Evolutionary conservation across 2,888 invertebrate genomes (phyloP).

Genomic region (Neria commutata): DNA sequence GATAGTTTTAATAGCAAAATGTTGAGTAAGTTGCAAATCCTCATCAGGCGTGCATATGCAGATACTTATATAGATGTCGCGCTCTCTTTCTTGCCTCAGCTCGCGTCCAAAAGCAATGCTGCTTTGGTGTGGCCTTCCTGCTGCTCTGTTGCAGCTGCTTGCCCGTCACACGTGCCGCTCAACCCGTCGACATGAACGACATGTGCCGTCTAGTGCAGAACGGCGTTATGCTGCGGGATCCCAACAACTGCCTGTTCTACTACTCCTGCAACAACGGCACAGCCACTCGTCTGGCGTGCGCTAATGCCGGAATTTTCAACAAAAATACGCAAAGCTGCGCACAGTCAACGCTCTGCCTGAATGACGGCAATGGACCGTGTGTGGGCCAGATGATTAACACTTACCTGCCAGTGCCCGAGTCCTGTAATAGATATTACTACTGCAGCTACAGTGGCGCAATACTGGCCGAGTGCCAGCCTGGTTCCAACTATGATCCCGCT

Average conservation of each 20-base stretch:
- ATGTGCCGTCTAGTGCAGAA: constrained; percentile 37
- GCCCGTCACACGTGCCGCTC: too few species aligned
- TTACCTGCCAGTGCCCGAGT: constrained; percentile 31
- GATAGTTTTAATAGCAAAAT: too few species aligned
- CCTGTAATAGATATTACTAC: constrained; percentile 41
- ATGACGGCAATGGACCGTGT: constrained; percentile 37
- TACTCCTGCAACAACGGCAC: constrained; percentile 35
- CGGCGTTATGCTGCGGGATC: constrained; percentile 33
- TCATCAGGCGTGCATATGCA: too few species aligned
- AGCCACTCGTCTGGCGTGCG: constrained; percentile 30
- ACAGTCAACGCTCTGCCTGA: constrained; percentile 7
- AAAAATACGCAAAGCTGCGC: constrained; percentile 40
- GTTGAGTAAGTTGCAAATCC: too few species aligned
- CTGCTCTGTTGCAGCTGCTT: too few species aligned
- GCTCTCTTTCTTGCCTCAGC: too few species aligned
- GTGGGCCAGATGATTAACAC: constrained; percentile 25
- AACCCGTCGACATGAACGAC: constrained; percentile 36
- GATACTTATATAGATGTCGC: too few species aligned
- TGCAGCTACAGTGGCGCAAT: constrained; percentile 32
- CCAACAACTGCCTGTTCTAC: constrained; percentile 33
- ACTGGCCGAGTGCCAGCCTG: constrained; percentile 33
- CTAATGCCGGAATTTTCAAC: constrained; percentile 29
- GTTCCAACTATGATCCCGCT: constrained; percentile 34
- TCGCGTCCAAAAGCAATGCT: too few species aligned
- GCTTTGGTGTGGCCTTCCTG: too few species aligned